A percentile compares a stretch with the other conserved stretches of the same genome.
phyloP scores from a whole-genome alignment of 2,888 invertebrate genomes.

The Lithophane ornitopus region DNA sequence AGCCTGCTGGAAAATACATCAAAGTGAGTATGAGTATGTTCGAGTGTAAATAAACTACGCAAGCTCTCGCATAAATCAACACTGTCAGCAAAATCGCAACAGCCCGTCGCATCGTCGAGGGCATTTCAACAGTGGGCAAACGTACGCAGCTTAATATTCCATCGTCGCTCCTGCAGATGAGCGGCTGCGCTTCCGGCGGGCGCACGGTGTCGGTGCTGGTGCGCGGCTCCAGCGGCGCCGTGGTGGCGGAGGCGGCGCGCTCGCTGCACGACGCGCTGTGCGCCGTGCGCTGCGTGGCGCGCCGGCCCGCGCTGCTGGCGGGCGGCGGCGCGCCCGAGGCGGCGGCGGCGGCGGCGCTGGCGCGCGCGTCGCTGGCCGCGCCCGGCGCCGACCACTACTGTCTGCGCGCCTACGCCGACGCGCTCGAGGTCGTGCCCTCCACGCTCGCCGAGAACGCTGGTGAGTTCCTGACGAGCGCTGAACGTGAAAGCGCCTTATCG shows the following conservation, averaged over 20 bases:
- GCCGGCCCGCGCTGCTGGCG: conserved; percentile 97
- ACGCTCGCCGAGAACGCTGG: conserved; percentile 89
- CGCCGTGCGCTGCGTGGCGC: conserved; percentile 98
- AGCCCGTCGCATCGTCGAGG: too few relatives aligned
- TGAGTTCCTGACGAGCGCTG: conserved; percentile 47
- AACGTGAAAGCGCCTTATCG: background rate
- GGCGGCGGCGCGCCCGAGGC: conserved; percentile 99
- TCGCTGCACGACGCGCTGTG: conserved; percentile 97
- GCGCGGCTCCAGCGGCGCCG: conserved; percentile 96
- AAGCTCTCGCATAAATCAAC: background rate
- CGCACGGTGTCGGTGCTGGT: conserved; percentile 98
- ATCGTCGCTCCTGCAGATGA: conserved; percentile 90
- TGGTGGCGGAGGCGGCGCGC: conserved; percentile 97
- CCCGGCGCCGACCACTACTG: conserved; percentile 99
- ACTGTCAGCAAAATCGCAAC: background rate
- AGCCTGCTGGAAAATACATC: conserved; percentile 97
- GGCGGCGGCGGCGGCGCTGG: conserved; percentile 96
- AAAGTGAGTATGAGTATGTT: conserved; percentile 90
- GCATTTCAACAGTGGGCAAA: background rate
- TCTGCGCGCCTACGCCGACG: conserved; percentile 98
- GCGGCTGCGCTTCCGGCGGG: conserved; percentile 96
- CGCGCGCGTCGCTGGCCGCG: conserved; percentile 95
- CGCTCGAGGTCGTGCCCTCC: conserved; percentile 94
- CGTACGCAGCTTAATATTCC: background rate
- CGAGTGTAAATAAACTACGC: background rate